These are phyloP conservation scores for Pimephales promelas DNA, from an alignment of 2,113 vertebrate species.

Conservation along the genomic window DNA sequence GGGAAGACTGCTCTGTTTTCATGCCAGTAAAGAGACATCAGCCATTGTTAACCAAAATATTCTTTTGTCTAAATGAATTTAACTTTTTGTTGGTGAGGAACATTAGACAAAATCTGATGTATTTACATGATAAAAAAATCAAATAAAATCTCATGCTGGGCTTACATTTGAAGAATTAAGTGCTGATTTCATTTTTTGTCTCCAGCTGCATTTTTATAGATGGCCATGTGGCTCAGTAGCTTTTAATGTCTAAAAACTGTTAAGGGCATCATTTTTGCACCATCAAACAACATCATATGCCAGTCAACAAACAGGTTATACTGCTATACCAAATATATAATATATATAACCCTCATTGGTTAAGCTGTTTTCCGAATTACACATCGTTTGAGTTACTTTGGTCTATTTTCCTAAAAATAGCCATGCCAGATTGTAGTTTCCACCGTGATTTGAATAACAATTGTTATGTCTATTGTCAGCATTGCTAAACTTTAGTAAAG, in stretches of 20 bases:
- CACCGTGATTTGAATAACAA: neutral
- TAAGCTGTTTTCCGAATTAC: neutral
- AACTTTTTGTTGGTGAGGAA: no score
- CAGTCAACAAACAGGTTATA: neutral
- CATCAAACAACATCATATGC: neutral
- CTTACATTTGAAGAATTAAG: no score
- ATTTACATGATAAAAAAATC: no score
- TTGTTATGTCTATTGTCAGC: neutral
- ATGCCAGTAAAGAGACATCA: slow-evolving; percentile 11
- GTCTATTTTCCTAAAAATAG: neutral
- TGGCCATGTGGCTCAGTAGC: neutral
- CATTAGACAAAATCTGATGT: no score
- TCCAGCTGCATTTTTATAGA: no score
- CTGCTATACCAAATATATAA: no score
- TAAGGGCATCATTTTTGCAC: neutral
- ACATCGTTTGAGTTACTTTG: neutral
- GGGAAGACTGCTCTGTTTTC: neutral
- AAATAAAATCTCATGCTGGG: no score
- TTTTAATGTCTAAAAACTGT: neutral
- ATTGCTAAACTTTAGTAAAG: neutral
- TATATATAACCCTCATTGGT: neutral
- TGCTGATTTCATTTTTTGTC: no score
- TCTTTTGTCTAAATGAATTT: slow-evolving; percentile 20
- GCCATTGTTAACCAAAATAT: slow-evolving; percentile 45
- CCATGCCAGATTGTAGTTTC: neutral